A percentile compares a stretch with the other conserved stretches of the same genome.
phyloP scores from a whole-genome alignment of 2,797 vertebrate species.

The Enteromius afrohamiltoni region DNA sequence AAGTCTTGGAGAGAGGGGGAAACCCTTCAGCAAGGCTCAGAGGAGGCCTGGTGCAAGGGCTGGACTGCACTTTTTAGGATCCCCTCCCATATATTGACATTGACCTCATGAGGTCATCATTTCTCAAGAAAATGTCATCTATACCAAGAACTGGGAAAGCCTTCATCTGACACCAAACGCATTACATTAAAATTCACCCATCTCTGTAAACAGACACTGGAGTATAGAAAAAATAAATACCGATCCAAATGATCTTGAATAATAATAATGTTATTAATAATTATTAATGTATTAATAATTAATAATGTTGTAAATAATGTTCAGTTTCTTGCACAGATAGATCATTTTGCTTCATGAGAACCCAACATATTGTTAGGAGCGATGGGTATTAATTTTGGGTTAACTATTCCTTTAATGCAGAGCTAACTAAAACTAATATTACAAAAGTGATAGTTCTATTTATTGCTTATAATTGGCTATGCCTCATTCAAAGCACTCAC shows the following conservation, averaged over 20 bases:
- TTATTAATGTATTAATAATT: too few relatives aligned
- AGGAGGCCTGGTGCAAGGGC: conserved; percentile 27
- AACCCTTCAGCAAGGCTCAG: conserved; percentile 48
- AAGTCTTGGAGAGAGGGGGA: conserved; percentile 39
- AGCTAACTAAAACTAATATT: not conserved
- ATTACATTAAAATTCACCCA: not conserved
- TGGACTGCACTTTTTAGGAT: conserved; percentile 13
- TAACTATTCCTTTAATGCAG: not conserved
- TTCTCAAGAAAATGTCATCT: conserved; percentile 44
- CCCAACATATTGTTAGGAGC: not conserved
- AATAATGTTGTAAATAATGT: not conserved
- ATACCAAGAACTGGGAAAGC: conserved; percentile 15
- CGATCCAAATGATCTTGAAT: not conserved
- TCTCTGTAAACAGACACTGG: not conserved
- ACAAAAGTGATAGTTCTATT: not conserved
- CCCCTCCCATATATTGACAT: conserved; percentile 29
- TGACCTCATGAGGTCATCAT: conserved; percentile 50
- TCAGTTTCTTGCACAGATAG: not conserved
- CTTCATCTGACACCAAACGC: not conserved
- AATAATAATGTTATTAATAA: too few relatives aligned
- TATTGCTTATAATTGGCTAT: not conserved
- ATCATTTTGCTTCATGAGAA: not conserved
- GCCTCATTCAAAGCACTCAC: not conserved
- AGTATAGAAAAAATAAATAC: not conserved
- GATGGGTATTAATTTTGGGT: not conserved